phyloP scores from a whole-genome alignment of 2,113 vertebrate genomes.

The Noctilio leporinus region DNA sequence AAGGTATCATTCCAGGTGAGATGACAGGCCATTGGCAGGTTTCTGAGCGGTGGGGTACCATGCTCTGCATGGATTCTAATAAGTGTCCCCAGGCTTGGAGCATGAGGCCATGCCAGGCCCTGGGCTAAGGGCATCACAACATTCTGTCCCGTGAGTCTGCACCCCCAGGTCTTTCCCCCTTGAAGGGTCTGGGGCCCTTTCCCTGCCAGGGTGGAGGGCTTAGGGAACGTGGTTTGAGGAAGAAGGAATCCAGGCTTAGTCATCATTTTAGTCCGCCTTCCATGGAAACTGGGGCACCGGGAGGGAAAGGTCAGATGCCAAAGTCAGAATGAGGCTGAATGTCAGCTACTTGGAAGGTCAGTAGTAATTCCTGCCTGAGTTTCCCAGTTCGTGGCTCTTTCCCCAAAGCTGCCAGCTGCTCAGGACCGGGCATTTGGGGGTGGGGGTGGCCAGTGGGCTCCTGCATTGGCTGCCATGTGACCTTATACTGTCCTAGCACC shows the following conservation, averaged over 20 bases:
- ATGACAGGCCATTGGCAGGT: background rate
- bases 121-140: background rate
- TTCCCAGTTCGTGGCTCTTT: background rate
- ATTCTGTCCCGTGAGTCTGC: background rate
- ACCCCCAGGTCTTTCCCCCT: background rate
- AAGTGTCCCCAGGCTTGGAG: accelerated
- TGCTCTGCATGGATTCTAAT: background rate
- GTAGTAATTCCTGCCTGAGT: accelerated
- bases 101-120: no score
- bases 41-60: background rate
- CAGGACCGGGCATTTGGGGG: background rate
- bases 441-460: background rate
- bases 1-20: background rate
- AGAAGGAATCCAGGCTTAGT: background rate
- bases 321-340: background rate
- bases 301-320: background rate
- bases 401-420: background rate
- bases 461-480: background rate
- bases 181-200: background rate
- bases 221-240: background rate
- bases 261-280: background rate
- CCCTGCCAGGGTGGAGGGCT: background rate
- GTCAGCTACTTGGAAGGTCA: background rate
- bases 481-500: background rate
- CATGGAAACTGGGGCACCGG: background rate